Evolutionary conservation across 1,140 invertebrate genomes (phyloP).

Genomic region (Doryteuthis pealeii): DNA sequence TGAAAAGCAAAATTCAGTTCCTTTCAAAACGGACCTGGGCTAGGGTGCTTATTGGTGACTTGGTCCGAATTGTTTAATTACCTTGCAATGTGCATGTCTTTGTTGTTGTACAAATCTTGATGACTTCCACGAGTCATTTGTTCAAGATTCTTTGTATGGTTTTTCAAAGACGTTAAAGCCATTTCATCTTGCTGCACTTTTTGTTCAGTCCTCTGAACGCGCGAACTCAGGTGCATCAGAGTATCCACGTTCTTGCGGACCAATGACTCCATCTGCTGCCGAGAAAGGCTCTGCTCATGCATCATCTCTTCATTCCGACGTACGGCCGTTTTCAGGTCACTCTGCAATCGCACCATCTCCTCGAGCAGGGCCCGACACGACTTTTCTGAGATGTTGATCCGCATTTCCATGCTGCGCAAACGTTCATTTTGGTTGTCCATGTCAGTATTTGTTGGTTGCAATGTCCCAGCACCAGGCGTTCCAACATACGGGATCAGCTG

Average conservation of each 20-base stretch:
- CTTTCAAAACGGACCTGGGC: no score
- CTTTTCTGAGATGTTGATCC: slow-evolving; percentile 54
- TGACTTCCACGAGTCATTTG: slow-evolving; percentile 54
- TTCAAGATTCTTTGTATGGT: slow-evolving; percentile 57
- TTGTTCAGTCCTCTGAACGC: slow-evolving; percentile 55
- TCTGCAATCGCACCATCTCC: slow-evolving; percentile 58
- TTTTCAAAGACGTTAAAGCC: slow-evolving; percentile 48
- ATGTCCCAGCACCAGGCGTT: slow-evolving; percentile 16
- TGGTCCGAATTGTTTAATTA: no score
- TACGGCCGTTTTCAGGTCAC: slow-evolving; percentile 48
- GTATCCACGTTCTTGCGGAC: slow-evolving; percentile 52
- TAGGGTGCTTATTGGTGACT: no score
- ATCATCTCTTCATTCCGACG: slow-evolving; percentile 51
- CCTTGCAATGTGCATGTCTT: slow-evolving; percentile 50
- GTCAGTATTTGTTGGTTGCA: neutral
- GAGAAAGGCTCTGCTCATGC: slow-evolving; percentile 47
- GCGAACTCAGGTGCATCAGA: slow-evolving; percentile 46
- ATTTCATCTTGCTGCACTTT: slow-evolving; percentile 52
- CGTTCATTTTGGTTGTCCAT: slow-evolving; percentile 36
- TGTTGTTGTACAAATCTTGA: slow-evolving; percentile 48
- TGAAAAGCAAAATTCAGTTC: no score
- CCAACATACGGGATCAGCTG: slow-evolving; percentile 36
- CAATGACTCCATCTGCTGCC: slow-evolving; percentile 52
- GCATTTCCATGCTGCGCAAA: slow-evolving; percentile 49
- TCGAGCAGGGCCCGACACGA: slow-evolving; percentile 58